A percentile compares a stretch with the other conserved stretches of the same genome.
phyloP scores from a whole-genome alignment of 2,888 invertebrate species.

The Idaea biselata region DNA sequence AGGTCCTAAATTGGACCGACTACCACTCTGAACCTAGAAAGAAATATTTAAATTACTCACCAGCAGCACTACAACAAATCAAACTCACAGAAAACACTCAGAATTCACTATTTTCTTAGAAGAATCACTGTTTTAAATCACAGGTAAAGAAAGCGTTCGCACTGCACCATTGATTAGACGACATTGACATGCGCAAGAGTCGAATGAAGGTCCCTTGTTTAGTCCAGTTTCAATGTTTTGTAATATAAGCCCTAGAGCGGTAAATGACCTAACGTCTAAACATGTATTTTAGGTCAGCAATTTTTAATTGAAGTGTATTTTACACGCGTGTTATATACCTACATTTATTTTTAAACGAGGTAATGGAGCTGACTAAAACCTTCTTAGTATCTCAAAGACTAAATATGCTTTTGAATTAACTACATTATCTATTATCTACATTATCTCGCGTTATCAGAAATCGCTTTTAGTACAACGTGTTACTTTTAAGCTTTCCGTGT shows the following conservation, averaged over 20 bases:
- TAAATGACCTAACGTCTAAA: background rate
- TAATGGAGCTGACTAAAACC: background rate
- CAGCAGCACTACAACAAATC: background rate
- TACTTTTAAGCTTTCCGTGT: too few species aligned
- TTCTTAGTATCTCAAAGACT: too few species aligned
- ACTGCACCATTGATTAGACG: background rate
- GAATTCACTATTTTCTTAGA: background rate
- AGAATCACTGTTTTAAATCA: background rate
- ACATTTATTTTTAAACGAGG: too few species aligned
- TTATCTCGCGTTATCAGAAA: too few species aligned
- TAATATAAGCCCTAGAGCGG: background rate
- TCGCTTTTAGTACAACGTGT: too few species aligned
- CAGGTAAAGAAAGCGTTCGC: background rate
- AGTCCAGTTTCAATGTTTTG: background rate
- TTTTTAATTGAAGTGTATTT: background rate
- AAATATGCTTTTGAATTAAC: too few species aligned
- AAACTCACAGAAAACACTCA: background rate
- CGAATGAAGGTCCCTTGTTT: background rate
- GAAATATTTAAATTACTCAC: background rate
- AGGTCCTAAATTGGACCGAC: too few species aligned
- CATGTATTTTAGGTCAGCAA: background rate
- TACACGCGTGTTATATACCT: background rate
- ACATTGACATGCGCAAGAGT: background rate
- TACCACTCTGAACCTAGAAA: too few species aligned
- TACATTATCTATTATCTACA: too few species aligned